Evolutionary conservation across 2,888 invertebrate species (phyloP).

Genomic region (Griposia aprilina): DNA sequence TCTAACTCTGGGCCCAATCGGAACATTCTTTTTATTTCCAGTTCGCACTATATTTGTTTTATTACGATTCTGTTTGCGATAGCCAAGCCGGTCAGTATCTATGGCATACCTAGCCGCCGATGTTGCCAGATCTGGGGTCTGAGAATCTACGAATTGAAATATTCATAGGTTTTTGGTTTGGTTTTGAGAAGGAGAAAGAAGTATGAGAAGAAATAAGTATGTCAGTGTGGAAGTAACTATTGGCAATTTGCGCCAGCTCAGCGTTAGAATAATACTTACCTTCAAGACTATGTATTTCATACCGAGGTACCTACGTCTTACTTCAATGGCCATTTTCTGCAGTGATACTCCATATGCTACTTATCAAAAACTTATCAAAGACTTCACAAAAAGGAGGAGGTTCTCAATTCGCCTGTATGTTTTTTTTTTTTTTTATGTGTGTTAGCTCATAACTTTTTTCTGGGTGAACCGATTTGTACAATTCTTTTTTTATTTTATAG

Average conservation of each 20-base stretch:
- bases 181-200: background rate
- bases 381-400: no score
- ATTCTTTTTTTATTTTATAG: no score
- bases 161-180: background rate
- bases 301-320: no score
- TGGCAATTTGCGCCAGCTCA: background rate
- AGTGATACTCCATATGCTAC: no score
- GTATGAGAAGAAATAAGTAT: no score
- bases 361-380: no score
- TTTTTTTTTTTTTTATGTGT: no score
- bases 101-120: slow-evolving; percentile 37
- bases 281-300: background rate
- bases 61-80: slow-evolving; percentile 71
- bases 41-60: slow-evolving; percentile 71
- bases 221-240: background rate
- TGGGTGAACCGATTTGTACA: no score
- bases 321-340: no score
- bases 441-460: no score
- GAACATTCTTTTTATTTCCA: slow-evolving; percentile 61
- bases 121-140: slow-evolving; percentile 34
- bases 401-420: no score
- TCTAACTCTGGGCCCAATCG: slow-evolving; percentile 24
- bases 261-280: background rate
- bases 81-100: slow-evolving; percentile 61
- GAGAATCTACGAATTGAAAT: background rate